These are phyloP conservation scores for Phragmatobia fuliginosa DNA, from an alignment of 2,888 invertebrate genomes.

Conservation along the genomic window DNA sequence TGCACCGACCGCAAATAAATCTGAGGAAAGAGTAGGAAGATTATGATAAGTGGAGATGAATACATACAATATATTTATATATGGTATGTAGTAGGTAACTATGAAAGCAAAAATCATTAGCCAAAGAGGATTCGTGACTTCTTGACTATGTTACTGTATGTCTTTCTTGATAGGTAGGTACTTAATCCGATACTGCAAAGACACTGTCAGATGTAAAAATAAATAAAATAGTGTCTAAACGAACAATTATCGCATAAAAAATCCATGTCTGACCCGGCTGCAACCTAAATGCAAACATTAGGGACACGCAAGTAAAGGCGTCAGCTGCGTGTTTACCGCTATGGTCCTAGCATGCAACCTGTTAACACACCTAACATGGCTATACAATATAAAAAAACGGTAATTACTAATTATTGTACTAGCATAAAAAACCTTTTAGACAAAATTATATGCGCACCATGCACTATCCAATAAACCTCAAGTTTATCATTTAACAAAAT, in stretches of 20 bases:
- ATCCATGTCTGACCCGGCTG: conserved; percentile 81
- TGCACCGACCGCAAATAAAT: no score
- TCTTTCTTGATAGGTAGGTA: not conserved
- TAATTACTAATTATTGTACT: conserved; percentile 27
- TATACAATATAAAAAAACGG: conserved; percentile 37
- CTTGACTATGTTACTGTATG: no score
- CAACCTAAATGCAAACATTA: conserved; percentile 81
- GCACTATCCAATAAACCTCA: not conserved
- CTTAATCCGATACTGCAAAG: not conserved
- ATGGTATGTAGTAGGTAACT: no score
- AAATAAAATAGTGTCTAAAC: conserved; percentile 46
- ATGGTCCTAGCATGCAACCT: conserved; percentile 67
- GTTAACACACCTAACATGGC: conserved; percentile 49
- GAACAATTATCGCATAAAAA: conserved; percentile 70
- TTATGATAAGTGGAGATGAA: no score
- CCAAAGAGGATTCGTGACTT: not conserved
- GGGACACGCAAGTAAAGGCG: conserved; percentile 70
- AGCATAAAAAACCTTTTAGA: not conserved
- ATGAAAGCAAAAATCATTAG: no score
- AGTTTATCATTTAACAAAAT: not conserved
- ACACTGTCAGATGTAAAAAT: conserved; percentile 9
- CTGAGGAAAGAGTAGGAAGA: no score
- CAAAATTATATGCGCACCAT: not conserved
- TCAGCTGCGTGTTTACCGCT: conserved; percentile 65
- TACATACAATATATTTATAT: no score